These are phyloP conservation scores for Cheilosia soror DNA, from an alignment of 2,888 invertebrate species.

Conservation along the genomic window DNA sequence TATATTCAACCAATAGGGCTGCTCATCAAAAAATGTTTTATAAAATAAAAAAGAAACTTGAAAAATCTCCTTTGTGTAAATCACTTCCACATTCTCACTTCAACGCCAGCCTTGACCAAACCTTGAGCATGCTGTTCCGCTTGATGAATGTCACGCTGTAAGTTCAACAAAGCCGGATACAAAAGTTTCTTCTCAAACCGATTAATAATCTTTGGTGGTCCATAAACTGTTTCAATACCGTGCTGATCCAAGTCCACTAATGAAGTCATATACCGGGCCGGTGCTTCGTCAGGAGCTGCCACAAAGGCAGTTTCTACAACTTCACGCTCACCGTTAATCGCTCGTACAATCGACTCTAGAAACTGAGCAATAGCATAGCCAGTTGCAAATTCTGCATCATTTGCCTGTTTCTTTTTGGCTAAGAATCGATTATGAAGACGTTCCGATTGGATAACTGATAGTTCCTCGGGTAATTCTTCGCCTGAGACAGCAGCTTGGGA, in stretches of 20 bases:
- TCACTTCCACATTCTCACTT: slow-evolving; percentile 37
- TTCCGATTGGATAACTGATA: slow-evolving; percentile 53
- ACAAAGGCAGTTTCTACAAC: slow-evolving; percentile 75
- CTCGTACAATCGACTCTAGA: slow-evolving; percentile 69
- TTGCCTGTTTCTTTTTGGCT: slow-evolving; percentile 47
- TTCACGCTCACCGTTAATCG: slow-evolving; percentile 68
- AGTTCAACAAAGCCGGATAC: slow-evolving; percentile 65
- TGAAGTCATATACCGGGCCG: slow-evolving; percentile 70
- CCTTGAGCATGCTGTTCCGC: slow-evolving; percentile 68
- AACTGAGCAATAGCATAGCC: slow-evolving; percentile 69
- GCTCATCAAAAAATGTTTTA: background rate
- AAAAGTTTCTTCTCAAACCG: slow-evolving; percentile 70
- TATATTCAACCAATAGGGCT: background rate
- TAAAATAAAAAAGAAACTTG: background rate
- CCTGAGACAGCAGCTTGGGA: slow-evolving; percentile 71
- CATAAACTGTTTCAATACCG: slow-evolving; percentile 73
- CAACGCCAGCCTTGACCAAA: slow-evolving; percentile 34
- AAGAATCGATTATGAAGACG: slow-evolving; percentile 58
- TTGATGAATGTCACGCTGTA: slow-evolving; percentile 69
- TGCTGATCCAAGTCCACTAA: slow-evolving; percentile 71
- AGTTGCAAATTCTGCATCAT: slow-evolving; percentile 41
- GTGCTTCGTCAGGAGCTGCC: slow-evolving; percentile 66
- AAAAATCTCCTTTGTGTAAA: background rate
- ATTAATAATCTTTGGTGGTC: slow-evolving; percentile 67
- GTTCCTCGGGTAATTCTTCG: slow-evolving; percentile 29